Evolutionary conservation across 2,888 invertebrate genomes (phyloP).

Genomic region (Hypolimnas misippus): DNA sequence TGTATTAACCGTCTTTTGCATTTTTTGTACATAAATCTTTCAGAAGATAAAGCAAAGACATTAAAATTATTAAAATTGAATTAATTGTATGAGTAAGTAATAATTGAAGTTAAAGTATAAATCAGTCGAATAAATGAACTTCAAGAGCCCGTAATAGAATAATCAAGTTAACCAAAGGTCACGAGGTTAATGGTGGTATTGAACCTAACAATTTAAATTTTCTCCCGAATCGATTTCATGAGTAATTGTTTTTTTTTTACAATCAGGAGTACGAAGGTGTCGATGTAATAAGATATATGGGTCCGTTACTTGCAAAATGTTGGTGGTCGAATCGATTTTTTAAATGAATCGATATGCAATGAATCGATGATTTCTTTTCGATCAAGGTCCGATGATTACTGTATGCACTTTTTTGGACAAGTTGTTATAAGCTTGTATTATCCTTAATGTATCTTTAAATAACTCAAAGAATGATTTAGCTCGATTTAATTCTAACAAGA

Average conservation of each 20-base stretch:
- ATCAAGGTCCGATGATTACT: conserved; percentile 48
- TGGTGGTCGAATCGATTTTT: conserved; percentile 65
- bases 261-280: conserved; percentile 68
- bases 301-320: conserved; percentile 70
- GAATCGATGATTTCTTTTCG: conserved; percentile 57
- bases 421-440: conserved; percentile 47
- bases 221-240: conserved; percentile 49
- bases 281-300: conserved; percentile 68
- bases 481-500: conserved; percentile 41
- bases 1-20: too few species aligned
- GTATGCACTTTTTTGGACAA: conserved; percentile 44
- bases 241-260: conserved; percentile 64
- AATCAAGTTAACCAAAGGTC: conserved; percentile 40
- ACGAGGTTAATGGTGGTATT: conserved; percentile 45
- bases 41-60: too few species aligned
- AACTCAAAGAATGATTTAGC: conserved; percentile 25
- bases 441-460: conserved; percentile 40
- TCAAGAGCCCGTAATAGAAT: conserved; percentile 25
- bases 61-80: not conserved
- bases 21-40: too few species aligned
- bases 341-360: conserved; percentile 54
- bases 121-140: conserved; percentile 16
- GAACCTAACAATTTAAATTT: conserved; percentile 46
- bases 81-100: not conserved
- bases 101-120: not conserved